Evolutionary conservation across 2,113 vertebrate species (phyloP).

Genomic region (Oncorhynchus tshawytscha): DNA sequence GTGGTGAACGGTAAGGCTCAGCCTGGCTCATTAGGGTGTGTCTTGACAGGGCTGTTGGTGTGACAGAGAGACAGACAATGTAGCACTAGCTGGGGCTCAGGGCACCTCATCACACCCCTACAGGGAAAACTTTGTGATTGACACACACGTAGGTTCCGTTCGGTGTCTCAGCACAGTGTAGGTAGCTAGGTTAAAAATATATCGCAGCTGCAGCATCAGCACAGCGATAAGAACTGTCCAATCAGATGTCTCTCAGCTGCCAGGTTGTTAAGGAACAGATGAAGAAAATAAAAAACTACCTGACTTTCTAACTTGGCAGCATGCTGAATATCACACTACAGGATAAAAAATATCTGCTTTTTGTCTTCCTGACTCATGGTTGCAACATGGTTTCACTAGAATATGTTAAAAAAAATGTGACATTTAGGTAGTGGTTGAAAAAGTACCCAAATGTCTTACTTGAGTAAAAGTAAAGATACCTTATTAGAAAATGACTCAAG

Average conservation of each 20-base stretch:
- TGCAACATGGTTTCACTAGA: too few relatives aligned
- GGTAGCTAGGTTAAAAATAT: slow-evolving; percentile 48
- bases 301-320: too few relatives aligned
- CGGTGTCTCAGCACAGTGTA: slow-evolving; percentile 17
- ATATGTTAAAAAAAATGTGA: too few relatives aligned
- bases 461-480: too few relatives aligned
- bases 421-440: too few relatives aligned
- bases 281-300: too few relatives aligned
- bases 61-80: slow-evolving; percentile 17
- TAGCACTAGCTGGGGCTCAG: neutral
- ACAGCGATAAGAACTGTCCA: slow-evolving; percentile 41
- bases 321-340: too few relatives aligned
- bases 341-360: too few relatives aligned
- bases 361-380: too few relatives aligned
- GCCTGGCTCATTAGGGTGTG: slow-evolving; percentile 8
- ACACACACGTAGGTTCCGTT: slow-evolving; percentile 26
- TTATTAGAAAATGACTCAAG: too few relatives aligned
- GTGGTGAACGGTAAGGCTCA: neutral
- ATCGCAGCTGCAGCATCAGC: slow-evolving; percentile 40
- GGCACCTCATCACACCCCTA: slow-evolving; percentile 27
- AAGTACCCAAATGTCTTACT: too few relatives aligned
- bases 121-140: slow-evolving; percentile 43
- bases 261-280: slow-evolving; percentile 13
- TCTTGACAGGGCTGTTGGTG: slow-evolving; percentile 6
- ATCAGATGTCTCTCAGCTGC: slow-evolving; percentile 44